Base-by-base conservation (phyloP, 2,888 invertebrate genomes). In the Acanthosepion esculentum region DNA sequence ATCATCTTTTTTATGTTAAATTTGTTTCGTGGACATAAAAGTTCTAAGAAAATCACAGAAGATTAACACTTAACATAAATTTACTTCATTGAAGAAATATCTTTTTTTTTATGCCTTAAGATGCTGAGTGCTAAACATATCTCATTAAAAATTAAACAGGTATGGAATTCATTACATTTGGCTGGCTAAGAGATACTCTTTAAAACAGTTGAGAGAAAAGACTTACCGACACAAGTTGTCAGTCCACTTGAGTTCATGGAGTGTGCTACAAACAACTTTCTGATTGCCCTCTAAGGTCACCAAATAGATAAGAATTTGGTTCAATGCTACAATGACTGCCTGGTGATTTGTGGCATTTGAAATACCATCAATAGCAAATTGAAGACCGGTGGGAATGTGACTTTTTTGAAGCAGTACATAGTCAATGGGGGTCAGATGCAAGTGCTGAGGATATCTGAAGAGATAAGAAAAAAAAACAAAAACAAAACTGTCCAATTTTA, bases 311-410 rank as follows among this genome's bases (percentile, higher is more conserved):
- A 96, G 95, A 48, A 97, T 95, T 64, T 95, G 94, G 48, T 95
- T 95, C n/a, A 97, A 95, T 48, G 96, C 96, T 26, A 95, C 48
- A 23, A 95, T 96, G 93, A 97, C 97, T 15, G 95, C 95, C 33
- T 91, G 95, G 95, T 97, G 97, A 0, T 96, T 96, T 0, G 96
- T 96, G 23, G 97, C 97, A 95, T 97, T 97, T 92, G 96, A 95
- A 93, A 97, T 96, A 50, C 96, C 95, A 94, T 96, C 95, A 23
- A 97, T 94, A 26, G 95, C 95, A 53, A 96, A 95, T 95, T 96
- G 96, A 29, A 97, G 95, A 10, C 96, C 96, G 95, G 96, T 96
- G n/a, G 95, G 95, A 48, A 96, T 94, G 94, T 96, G 96, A 29
- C 96, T 96, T 50, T 96, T 95, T 91, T 95, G 95, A n/a, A 97